Conservation (phyloP, 1,140 invertebrate species). For the Cheumatopsyche charites region DNA sequence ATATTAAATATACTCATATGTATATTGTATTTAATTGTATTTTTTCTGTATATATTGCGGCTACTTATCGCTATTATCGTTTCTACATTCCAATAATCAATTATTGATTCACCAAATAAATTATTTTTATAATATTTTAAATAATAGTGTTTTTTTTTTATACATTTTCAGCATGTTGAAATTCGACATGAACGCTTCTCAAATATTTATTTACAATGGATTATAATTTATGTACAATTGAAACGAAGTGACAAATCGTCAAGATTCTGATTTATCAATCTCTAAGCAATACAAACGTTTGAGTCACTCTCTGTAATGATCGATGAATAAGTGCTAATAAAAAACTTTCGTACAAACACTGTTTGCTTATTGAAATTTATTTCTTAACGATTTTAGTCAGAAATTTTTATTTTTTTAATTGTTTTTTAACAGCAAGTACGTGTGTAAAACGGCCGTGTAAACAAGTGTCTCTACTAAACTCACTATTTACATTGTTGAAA, state of each 20-base stretch:
- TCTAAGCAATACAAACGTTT: background rate
- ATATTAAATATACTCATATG: conserved; percentile 36
- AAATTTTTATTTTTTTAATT: too few species aligned
- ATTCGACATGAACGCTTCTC: conserved; percentile 17
- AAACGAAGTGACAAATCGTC: background rate
- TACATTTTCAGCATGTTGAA: background rate
- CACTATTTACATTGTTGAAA: background rate
- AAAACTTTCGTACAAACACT: background rate
- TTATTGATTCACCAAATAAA: conserved; percentile 12
- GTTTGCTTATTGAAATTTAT: background rate
- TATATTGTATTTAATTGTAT: conserved; percentile 30
- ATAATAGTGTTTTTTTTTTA: conserved; percentile 19
- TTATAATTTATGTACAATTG: conserved; percentile 12
- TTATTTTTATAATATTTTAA: conserved; percentile 27
- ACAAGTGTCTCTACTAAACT: background rate
- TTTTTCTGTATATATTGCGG: conserved; percentile 32
- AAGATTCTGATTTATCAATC: background rate
- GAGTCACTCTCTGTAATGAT: background rate
- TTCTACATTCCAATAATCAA: too few species aligned
- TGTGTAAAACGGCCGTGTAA: background rate
- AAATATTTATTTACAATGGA: conserved; percentile 27
- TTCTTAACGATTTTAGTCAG: too few species aligned
- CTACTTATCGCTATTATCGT: conserved; percentile 20
- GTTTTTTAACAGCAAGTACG: too few species aligned
- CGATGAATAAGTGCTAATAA: background rate